Base-by-base conservation (phyloP, 2,113 vertebrate species). In the Oostethus manadensis region DNA sequence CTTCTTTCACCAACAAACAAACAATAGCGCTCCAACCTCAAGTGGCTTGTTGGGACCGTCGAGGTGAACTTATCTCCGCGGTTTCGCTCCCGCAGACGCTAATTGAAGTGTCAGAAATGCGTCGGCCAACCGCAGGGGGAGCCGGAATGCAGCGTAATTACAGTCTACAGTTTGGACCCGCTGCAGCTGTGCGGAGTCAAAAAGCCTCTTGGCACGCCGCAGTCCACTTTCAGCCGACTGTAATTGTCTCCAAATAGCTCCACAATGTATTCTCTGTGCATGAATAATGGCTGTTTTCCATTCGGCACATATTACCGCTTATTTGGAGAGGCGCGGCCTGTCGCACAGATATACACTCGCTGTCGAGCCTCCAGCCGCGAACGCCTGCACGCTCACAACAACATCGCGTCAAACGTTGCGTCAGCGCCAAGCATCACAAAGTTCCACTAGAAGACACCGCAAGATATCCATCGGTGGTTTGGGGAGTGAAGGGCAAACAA, bases 71-170 rank as follows among this genome's bases (percentile, higher is more conserved):
- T 59, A 60, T 68, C 62, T 57, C 42, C 45, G 55, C n/a, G 45
- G 73, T 65, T 66, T 38, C 73, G 65, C 64, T 60, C 57, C 6
- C 56, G 46, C 51, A 70, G 64, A 67, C 59, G 69, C 76, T 82
- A 87, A 87, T 78, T 84, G 77, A 57, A 79, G 74, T 73, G 73
- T 70, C 74, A 58, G 61, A 84, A 83, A 82, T 69, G 78, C 83
- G 76, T 79, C 73, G 85, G 85, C 80, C 83, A 66, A 78, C 86
- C 87, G 77, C 86, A 88, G 64, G 70, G 64, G 84, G 81, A 84
- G 73, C 75, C 73, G 85, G 86, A 87, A 87, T 88, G 78, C 64
- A 2, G 50, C 42, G 60, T 86, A 88, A 88, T 88, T 86, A 76
- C 65, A 83, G 77, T 81, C 79, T 71, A 71, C 78, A 59, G 70